Evolutionary conservation across 2,888 invertebrate genomes (phyloP).

Genomic region (Epirrhoe alternata): DNA sequence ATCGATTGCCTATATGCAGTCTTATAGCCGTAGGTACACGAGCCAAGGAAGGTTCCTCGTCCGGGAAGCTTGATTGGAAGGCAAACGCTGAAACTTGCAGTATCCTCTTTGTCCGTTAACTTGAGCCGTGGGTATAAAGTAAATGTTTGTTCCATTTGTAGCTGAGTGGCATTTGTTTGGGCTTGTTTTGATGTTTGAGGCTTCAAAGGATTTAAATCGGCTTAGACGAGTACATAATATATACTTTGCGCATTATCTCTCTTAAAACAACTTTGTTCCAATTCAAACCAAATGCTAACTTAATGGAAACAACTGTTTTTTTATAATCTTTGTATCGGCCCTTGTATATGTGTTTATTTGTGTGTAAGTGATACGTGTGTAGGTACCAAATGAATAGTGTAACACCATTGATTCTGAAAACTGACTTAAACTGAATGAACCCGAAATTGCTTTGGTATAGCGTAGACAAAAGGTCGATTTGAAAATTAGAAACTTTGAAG

Average conservation of each 20-base stretch:
- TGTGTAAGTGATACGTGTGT: no score
- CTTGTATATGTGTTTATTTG: no score
- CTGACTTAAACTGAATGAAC: not conserved
- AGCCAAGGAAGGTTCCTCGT: not conserved
- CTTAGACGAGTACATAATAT: not conserved
- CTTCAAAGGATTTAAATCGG: constrained; percentile 18
- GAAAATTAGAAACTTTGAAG: not conserved
- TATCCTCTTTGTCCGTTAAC: constrained; percentile 17
- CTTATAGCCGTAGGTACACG: no score
- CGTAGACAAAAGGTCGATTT: not conserved
- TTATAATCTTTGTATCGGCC: no score
- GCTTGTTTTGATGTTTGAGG: constrained; percentile 12
- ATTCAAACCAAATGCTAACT: no score
- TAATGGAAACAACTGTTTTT: no score
- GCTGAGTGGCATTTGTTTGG: constrained; percentile 20
- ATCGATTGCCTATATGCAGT: no score
- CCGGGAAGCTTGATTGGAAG: constrained; percentile 12
- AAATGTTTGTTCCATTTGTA: constrained; percentile 26
- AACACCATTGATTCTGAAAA: not conserved
- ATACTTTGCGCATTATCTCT: not conserved
- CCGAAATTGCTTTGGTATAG: not conserved
- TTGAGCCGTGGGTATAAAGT: constrained; percentile 14
- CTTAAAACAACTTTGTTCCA: not conserved
- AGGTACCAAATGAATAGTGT: not conserved
- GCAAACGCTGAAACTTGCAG: constrained; percentile 13